phyloP scores from a whole-genome alignment of 2,113 vertebrate genomes.

The Coracopsis vasa region DNA sequence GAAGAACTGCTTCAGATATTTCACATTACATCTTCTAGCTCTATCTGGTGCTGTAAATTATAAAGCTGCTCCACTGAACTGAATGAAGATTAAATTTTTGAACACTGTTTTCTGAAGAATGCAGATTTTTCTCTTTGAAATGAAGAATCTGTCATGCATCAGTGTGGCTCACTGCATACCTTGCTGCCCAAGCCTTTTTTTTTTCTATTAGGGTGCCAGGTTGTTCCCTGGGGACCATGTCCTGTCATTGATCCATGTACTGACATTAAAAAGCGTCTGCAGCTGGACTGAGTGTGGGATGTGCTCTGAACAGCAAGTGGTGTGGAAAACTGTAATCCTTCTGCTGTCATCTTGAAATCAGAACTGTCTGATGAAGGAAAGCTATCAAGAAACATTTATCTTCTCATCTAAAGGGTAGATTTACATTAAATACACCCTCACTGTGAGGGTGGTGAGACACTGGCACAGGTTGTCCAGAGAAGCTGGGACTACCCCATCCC shows the following conservation, averaged over 20 bases:
- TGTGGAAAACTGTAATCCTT: background rate
- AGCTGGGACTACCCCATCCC: too few species aligned
- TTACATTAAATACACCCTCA: too few species aligned
- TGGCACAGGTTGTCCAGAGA: too few species aligned
- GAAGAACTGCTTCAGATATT: slow-evolving; percentile 70
- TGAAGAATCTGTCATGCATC: background rate
- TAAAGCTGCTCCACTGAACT: slow-evolving; percentile 83
- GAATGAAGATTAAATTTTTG: slow-evolving; percentile 74
- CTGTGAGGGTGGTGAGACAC: too few species aligned
- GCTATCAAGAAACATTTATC: background rate
- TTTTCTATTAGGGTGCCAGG: background rate
- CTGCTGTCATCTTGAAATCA: background rate
- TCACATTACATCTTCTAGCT: slow-evolving; percentile 79
- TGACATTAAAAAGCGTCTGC: background rate
- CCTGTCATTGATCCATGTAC: background rate
- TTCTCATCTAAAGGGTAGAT: background rate
- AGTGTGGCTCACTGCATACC: background rate
- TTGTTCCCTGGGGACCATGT: background rate
- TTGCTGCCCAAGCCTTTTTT: background rate
- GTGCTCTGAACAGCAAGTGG: background rate
- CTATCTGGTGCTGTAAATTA: slow-evolving; percentile 84
- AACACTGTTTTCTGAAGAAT: slow-evolving; percentile 76
- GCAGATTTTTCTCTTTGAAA: slow-evolving; percentile 33
- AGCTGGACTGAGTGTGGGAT: background rate
- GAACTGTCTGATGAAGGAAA: background rate